phyloP scores from a whole-genome alignment of 2,113 vertebrate species.

The Gopherus evgoodei region DNA sequence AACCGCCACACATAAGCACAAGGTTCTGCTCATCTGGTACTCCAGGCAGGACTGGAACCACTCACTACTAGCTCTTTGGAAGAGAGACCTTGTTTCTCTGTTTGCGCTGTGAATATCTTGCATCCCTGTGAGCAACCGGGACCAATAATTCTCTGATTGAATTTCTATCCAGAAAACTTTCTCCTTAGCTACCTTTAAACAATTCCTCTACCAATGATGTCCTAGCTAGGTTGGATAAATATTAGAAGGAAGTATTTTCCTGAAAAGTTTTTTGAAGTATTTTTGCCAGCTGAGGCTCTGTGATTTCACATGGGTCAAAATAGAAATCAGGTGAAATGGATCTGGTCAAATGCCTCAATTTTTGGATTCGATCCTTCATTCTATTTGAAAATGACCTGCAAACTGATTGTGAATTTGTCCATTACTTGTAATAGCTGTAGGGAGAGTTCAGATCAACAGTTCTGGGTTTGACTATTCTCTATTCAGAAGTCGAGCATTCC shows the following conservation, averaged over 20 bases:
- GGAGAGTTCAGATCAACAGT: constrained; percentile 53
- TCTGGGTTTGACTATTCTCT: constrained; percentile 39
- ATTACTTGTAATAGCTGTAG: constrained; percentile 33
- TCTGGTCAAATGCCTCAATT: background rate
- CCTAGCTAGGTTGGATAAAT: background rate
- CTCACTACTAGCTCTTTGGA: too few species aligned
- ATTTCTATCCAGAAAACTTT: too few species aligned
- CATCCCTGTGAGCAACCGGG: background rate
- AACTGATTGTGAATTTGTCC: constrained; percentile 4
- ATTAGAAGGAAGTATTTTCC: background rate
- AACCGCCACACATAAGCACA: too few species aligned
- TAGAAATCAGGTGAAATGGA: background rate
- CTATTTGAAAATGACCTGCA: background rate
- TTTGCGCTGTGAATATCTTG: background rate
- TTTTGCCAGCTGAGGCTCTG: background rate
- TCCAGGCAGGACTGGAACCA: too few species aligned
- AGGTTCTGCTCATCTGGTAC: too few species aligned
- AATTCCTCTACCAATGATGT: background rate
- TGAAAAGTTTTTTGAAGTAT: background rate
- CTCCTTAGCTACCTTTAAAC: background rate
- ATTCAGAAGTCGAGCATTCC: constrained; percentile 41
- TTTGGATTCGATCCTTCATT: background rate
- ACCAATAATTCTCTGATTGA: background rate
- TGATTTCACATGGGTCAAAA: background rate
- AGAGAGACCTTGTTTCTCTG: background rate